These are phyloP conservation scores for Eremobia ochroleuca DNA, from an alignment of 2,888 invertebrate species.

Conservation along the genomic window DNA sequence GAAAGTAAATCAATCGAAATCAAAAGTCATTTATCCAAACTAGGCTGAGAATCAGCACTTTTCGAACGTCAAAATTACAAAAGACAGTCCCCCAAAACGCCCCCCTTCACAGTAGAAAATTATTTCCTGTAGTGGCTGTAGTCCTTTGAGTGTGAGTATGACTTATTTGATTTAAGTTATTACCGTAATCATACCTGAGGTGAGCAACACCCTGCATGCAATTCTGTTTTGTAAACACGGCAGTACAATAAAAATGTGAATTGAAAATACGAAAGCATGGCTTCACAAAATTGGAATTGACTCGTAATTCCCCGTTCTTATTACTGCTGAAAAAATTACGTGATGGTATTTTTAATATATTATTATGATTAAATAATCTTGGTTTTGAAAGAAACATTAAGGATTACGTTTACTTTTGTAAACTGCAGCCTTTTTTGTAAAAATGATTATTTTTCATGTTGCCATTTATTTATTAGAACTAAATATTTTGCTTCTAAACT, in stretches of 20 bases:
- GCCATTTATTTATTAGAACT: neutral
- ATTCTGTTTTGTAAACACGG: conserved; percentile 44
- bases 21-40: too few relatives aligned
- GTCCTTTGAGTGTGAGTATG: neutral
- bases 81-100: too few relatives aligned
- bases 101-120: too few relatives aligned
- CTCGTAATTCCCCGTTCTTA: conserved; percentile 35
- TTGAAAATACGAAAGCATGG: conserved; percentile 31
- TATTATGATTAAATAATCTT: conserved; percentile 23
- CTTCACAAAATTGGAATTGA: conserved; percentile 33
- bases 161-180: conserved; percentile 33
- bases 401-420: neutral
- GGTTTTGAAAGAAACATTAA: neutral
- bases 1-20: too few relatives aligned
- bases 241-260: conserved; percentile 33
- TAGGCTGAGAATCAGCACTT: too few relatives aligned
- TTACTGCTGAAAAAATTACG: conserved; percentile 47
- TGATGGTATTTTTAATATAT: conserved; percentile 34
- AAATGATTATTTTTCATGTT: neutral
- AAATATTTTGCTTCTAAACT: neutral
- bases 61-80: too few relatives aligned
- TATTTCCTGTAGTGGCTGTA: neutral
- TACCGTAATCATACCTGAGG: conserved; percentile 32
- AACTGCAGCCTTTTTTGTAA: neutral
- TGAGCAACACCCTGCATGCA: conserved; percentile 15